These are phyloP conservation scores for Sterrhoptilus dennistouni DNA, from an alignment of 2,113 vertebrate species.

Conservation along the genomic window DNA sequence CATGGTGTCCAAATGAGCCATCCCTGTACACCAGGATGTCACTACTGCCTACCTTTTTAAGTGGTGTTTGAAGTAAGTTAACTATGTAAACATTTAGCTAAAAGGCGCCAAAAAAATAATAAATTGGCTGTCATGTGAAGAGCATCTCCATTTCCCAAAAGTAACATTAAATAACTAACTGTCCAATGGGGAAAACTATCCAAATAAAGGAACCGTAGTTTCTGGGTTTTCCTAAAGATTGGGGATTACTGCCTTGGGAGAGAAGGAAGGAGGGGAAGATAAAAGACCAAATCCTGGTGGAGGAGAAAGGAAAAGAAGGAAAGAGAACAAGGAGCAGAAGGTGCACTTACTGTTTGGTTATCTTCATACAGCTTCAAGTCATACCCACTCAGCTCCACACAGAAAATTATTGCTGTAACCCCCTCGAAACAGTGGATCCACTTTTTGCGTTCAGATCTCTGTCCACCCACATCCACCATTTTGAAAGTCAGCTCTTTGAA, in stretches of 20 bases:
- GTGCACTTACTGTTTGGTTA: constrained; percentile 92
- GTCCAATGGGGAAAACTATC: neutral
- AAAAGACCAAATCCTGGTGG: neutral
- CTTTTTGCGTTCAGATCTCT: constrained; percentile 97
- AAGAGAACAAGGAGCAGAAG: neutral
- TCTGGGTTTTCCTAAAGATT: neutral
- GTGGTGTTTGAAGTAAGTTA: neutral
- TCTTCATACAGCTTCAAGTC: constrained; percentile 99
- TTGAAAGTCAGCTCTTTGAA: constrained; percentile 99
- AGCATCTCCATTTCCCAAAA: neutral
- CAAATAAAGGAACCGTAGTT: neutral
- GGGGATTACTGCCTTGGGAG: neutral
- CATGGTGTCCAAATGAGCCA: neutral
- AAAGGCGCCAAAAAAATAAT: neutral
- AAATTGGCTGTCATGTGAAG: neutral
- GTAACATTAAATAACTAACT: neutral
- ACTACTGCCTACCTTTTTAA: neutral
- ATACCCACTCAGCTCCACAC: constrained; percentile 97
- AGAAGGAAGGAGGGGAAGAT: neutral
- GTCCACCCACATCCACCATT: constrained; percentile 99
- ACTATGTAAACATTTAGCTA: neutral
- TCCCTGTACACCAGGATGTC: neutral
- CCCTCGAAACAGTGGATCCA: constrained; percentile 99
- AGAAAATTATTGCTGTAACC: constrained; percentile 99
- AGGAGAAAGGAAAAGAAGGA: neutral